phyloP scores from a whole-genome alignment of 2,797 vertebrate genomes.

The Mareca penelope region DNA sequence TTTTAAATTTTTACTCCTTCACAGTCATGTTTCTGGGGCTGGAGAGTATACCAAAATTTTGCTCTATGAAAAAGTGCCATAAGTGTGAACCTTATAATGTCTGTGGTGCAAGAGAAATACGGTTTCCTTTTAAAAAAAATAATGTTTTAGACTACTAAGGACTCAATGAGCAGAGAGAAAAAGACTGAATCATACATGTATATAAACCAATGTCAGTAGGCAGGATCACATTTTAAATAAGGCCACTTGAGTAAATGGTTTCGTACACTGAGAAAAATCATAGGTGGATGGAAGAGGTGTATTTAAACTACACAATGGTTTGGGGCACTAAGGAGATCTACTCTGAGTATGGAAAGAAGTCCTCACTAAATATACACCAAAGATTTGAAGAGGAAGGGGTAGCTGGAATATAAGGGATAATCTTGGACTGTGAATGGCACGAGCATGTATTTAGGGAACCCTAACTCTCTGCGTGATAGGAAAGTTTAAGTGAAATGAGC shows the following conservation, averaged over 20 bases:
- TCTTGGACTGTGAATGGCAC: not conserved
- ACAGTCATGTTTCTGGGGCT: not conserved
- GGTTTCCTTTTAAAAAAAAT: not conserved
- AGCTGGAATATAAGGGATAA: not conserved
- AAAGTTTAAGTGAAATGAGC: not conserved
- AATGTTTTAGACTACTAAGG: not conserved
- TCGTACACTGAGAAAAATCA: not conserved
- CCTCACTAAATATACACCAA: not conserved
- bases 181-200: not conserved
- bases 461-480: not conserved
- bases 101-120: not conserved
- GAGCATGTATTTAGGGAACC: not conserved
- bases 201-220: not conserved
- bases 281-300: not conserved
- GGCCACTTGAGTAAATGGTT: not conserved
- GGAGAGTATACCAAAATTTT: not conserved
- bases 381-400: not conserved
- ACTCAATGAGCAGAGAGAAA: not conserved
- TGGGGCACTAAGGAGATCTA: not conserved
- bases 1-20: not conserved
- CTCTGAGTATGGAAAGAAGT: not conserved
- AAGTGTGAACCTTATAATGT: not conserved
- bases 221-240: not conserved
- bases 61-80: not conserved
- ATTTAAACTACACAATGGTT: not conserved